phyloP scores from a whole-genome alignment of 2,888 invertebrate species.

The Lasius platythorax region DNA sequence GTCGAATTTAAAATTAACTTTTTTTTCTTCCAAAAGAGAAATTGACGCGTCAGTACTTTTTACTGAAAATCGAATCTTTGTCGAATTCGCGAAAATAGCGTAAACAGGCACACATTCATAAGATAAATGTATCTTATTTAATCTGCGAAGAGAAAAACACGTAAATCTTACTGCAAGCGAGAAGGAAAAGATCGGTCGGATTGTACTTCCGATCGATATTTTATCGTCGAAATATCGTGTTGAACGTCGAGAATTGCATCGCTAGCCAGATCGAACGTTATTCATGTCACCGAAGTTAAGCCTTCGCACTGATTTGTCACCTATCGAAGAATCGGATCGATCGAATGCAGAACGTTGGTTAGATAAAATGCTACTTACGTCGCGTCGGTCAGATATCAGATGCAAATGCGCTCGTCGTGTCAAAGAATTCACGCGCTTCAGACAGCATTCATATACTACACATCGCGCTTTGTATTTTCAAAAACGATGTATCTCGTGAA shows the following conservation, averaged over 20 bases:
- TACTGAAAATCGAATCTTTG: not conserved
- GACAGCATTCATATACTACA: conserved; percentile 43
- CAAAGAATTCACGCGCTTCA: conserved; percentile 27
- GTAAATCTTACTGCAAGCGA: not conserved
- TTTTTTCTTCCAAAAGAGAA: not conserved
- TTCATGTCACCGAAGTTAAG: conserved; percentile 32
- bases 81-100: not conserved
- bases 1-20: conserved; percentile 8
- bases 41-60: not conserved
- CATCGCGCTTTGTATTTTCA: conserved; percentile 45
- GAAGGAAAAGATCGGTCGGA: not conserved
- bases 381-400: conserved; percentile 35
- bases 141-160: not conserved
- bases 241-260: conserved; percentile 19
- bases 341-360: conserved; percentile 17
- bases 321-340: conserved; percentile 33
- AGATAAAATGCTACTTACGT: conserved; percentile 22
- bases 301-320: conserved; percentile 46
- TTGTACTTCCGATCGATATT: not conserved
- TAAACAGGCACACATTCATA: not conserved
- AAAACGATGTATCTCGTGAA: conserved; percentile 32
- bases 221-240: conserved; percentile 28
- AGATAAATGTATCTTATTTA: conserved; percentile 14
- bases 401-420: conserved; percentile 30
- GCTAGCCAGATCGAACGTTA: conserved; percentile 31